Base-by-base conservation (phyloP, 1,140 invertebrate genomes). In the Trichomalopsis sarcophagae region DNA sequence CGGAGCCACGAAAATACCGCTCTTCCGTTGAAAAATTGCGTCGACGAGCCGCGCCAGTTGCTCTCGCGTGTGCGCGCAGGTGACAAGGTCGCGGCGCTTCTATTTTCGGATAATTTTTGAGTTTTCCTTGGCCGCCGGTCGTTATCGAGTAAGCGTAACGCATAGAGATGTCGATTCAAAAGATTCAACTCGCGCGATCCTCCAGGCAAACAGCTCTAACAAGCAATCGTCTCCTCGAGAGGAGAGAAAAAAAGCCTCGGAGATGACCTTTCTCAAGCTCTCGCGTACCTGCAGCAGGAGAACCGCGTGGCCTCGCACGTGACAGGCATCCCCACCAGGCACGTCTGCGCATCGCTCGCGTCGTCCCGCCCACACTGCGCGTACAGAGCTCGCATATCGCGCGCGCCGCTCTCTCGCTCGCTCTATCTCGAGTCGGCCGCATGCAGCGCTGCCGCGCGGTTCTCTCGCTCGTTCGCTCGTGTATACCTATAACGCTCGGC, bases 261-360 rank as follows among this genome's bases (percentile, higher is more conserved):
- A 14, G 78, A 27, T 23, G 79, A 73, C 23, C 79, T 80, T 80
- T n/a, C 78, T 33, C 78, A 69, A 79, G 55, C 55, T 27, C 30
- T 66, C 75, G 23, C 27, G 10, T 71, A 71, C 55, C 55, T 62
- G 27, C 68, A 7, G 77, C 30, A 33, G 36, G 68, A 27, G 83
- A 74, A 91, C 91, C 91, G 88, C 91, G 91, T 92, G 91, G 91
- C 84, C 89, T 88, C 91, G 89, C 91, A 92, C 91, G 91, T 92
- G 91, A 92, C 89, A 90, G 87, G 55, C 50, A 79, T 87, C 89
- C 90, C 88, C 90, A 62, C 81, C 21, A 40, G 13, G 0, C 82
- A 1, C 82, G 11, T 68, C 55, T 62, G 82, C 82, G 74, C 71
- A 82, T 75, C 80, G 80, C 3, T 27, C 80, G 88, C 87, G 87